Evolutionary conservation across 2,113 vertebrate species (phyloP).

Genomic region (Saguinus imperator): DNA sequence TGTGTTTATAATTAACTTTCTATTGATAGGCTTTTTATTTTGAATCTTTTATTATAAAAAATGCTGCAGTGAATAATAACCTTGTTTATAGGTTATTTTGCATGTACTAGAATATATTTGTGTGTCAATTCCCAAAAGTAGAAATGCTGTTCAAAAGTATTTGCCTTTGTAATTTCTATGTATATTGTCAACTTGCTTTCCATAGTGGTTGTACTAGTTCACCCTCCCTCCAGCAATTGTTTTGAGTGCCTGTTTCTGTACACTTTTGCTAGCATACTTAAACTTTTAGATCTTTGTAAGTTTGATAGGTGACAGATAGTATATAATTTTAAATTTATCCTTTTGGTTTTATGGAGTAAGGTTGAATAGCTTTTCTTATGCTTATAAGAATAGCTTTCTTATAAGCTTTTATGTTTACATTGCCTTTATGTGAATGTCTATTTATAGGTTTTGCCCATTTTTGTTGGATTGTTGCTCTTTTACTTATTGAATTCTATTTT

Average conservation of each 20-base stretch:
- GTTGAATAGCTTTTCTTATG: slow-evolving; percentile 36
- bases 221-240: background rate
- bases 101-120: background rate
- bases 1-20: slow-evolving; percentile 36
- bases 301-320: slow-evolving; percentile 22
- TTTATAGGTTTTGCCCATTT: background rate
- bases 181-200: background rate
- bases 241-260: background rate
- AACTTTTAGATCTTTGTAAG: background rate
- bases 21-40: slow-evolving; percentile 21
- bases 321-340: slow-evolving; percentile 22
- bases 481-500: slow-evolving; percentile 1
- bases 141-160: slow-evolving; percentile 26
- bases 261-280: slow-evolving; percentile 5
- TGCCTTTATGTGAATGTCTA: slow-evolving; percentile 30
- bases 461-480: background rate
- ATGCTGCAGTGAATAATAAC: background rate
- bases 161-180: slow-evolving; percentile 27
- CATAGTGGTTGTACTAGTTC: background rate
- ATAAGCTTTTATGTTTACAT: background rate
- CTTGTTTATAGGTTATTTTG: slow-evolving; percentile 3
- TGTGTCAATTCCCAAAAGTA: background rate
- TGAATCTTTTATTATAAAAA: slow-evolving; percentile 50
- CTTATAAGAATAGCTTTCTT: background rate
- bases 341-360: slow-evolving; percentile 26